Percentiles rank a stretch among this genome's conserved stretches.
phyloP scores from a whole-genome alignment of 2,113 vertebrate genomes.

The Mesitornis unicolor region DNA sequence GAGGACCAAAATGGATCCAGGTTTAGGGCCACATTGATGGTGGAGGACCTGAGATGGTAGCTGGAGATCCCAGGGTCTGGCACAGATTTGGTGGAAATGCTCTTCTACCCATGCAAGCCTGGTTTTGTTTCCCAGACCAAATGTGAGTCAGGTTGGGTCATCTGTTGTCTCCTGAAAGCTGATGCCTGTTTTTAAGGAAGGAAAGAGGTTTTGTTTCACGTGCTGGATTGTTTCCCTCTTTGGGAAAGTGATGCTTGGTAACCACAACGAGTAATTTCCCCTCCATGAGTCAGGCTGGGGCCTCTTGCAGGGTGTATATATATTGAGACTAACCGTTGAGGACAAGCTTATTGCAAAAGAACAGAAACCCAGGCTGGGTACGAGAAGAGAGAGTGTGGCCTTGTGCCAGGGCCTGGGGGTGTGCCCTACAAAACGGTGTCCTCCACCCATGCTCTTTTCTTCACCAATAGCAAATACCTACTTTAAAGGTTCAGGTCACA shows the following conservation, averaged over 20 bases:
- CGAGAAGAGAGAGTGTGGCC: neutral
- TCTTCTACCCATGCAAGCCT: neutral
- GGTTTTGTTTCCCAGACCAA: neutral
- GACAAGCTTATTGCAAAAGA: neutral
- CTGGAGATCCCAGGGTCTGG: neutral
- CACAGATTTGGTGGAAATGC: neutral
- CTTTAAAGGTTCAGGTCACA: neutral
- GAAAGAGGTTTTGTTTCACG: neutral
- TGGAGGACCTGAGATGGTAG: neutral
- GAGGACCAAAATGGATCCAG: accelerated
- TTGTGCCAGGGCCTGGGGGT: neutral
- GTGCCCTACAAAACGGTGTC: neutral
- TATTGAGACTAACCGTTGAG: neutral
- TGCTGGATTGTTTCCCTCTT: neutral
- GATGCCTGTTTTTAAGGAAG: neutral
- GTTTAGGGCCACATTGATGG: neutral
- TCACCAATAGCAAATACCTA: neutral
- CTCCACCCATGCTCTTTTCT: neutral
- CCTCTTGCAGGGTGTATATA: neutral
- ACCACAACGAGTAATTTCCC: neutral
- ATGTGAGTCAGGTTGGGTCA: accelerated
- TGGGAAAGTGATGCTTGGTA: neutral
- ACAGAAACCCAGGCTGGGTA: neutral
- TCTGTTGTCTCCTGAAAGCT: neutral
- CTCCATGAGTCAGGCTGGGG: neutral